These are phyloP conservation scores for Gambusia yucatana DNA, from an alignment of 2,797 vertebrate genomes.

Conservation along the genomic window DNA sequence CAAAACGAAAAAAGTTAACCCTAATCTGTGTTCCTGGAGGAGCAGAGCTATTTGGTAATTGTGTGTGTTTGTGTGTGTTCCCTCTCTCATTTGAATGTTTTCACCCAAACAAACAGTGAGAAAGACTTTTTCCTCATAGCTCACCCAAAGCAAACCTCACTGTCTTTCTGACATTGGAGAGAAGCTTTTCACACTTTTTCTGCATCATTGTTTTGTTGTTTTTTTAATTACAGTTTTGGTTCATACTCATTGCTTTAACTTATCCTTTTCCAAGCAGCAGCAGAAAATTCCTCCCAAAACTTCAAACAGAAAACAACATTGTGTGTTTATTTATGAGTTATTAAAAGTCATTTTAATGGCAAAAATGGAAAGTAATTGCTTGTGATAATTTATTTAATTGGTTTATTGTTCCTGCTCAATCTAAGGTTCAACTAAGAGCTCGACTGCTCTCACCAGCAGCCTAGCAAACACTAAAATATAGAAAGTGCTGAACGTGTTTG, in stretches of 20 bases:
- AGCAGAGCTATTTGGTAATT: slow-evolving; percentile 21
- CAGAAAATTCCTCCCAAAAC: neutral
- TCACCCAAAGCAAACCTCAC: neutral
- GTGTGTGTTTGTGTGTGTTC: slow-evolving; percentile 7
- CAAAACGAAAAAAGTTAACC: slow-evolving; percentile 39
- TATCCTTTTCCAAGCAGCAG: neutral
- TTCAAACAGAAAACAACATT: neutral
- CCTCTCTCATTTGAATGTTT: neutral
- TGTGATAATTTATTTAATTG: neutral
- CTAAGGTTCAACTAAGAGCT: neutral
- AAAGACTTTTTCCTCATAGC: neutral
- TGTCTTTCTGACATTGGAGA: neutral
- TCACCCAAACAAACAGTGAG: neutral
- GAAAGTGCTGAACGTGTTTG: neutral
- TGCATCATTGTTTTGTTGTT: neutral
- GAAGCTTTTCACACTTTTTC: neutral
- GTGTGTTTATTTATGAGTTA: neutral
- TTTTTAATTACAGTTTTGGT: neutral
- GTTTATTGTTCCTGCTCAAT: neutral
- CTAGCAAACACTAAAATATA: neutral
- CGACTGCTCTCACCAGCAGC: neutral
- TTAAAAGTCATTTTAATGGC: neutral
- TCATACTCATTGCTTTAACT: neutral
- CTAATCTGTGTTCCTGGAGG: slow-evolving; percentile 35
- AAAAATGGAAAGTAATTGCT: neutral